Evolutionary conservation across 2,888 invertebrate species (phyloP).

Genomic region (Dicyrtoma fusca): DNA sequence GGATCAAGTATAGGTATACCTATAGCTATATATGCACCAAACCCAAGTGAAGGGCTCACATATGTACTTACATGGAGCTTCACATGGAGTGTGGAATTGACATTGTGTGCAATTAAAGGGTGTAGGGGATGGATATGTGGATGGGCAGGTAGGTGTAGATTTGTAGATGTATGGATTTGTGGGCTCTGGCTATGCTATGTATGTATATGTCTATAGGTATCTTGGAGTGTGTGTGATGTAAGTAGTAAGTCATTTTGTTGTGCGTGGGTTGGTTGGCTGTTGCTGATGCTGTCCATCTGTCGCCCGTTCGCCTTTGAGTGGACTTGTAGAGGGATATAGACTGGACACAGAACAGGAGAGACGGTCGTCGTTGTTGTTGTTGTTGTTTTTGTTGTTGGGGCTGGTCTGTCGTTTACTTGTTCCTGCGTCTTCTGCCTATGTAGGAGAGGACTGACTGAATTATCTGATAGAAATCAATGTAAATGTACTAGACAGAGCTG

Average conservation of each 20-base stretch:
- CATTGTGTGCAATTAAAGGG: slow-evolving; percentile 6
- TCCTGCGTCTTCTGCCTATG: no score
- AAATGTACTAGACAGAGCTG: slow-evolving; percentile 26
- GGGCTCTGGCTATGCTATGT: background rate
- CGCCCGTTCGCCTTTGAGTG: no score
- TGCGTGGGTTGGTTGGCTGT: no score
- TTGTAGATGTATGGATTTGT: background rate
- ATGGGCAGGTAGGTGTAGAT: no score
- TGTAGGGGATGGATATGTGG: background rate
- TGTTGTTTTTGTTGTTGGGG: no score
- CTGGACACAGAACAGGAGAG: background rate
- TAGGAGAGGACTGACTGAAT: background rate
- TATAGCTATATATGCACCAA: no score
- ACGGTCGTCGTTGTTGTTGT: slow-evolving; percentile 12
- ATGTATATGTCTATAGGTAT: background rate
- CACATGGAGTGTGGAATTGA: background rate
- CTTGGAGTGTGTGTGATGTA: background rate
- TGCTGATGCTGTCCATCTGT: no score
- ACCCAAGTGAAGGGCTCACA: no score
- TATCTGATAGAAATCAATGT: slow-evolving; percentile 37
- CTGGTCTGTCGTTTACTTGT: background rate
- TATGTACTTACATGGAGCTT: no score
- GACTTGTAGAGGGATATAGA: no score
- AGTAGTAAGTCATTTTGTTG: no score
- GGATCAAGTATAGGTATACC: no score